These are phyloP conservation scores for Danio rerio DNA, from an alignment of 2,113 vertebrate species.

Conservation along the genomic window DNA sequence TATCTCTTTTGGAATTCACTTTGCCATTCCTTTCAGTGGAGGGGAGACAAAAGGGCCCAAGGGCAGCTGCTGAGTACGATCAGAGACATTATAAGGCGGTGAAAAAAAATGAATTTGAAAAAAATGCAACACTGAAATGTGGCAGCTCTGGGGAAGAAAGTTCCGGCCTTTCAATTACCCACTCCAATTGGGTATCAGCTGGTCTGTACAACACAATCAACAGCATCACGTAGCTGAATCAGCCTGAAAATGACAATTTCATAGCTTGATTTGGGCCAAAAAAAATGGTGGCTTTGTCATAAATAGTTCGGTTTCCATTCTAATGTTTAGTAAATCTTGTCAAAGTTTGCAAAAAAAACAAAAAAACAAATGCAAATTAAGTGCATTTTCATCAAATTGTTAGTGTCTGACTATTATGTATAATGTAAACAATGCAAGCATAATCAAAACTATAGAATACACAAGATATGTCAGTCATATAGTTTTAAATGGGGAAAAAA, in stretches of 20 bases:
- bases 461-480: no score
- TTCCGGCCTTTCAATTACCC: constrained; percentile 1
- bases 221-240: neutral
- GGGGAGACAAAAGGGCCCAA: constrained; percentile 4
- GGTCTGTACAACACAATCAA: neutral
- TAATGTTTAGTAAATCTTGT: no score
- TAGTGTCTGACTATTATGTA: no score
- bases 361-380: no score
- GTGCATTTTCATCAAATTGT: no score
- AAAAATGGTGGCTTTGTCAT: neutral
- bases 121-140: neutral
- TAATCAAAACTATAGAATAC: no score
- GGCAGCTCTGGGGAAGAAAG: neutral
- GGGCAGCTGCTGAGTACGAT: neutral
- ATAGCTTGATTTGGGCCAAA: neutral
- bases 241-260: neutral
- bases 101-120: neutral
- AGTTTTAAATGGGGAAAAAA: no score
- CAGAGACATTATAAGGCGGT: neutral
- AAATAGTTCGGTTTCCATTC: neutral
- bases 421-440: no score
- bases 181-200: neutral
- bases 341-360: no score
- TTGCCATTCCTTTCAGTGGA: neutral
- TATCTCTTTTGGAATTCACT: neutral